phyloP scores from a whole-genome alignment of 2,113 vertebrate species.

The Chrysochloris asiatica region DNA sequence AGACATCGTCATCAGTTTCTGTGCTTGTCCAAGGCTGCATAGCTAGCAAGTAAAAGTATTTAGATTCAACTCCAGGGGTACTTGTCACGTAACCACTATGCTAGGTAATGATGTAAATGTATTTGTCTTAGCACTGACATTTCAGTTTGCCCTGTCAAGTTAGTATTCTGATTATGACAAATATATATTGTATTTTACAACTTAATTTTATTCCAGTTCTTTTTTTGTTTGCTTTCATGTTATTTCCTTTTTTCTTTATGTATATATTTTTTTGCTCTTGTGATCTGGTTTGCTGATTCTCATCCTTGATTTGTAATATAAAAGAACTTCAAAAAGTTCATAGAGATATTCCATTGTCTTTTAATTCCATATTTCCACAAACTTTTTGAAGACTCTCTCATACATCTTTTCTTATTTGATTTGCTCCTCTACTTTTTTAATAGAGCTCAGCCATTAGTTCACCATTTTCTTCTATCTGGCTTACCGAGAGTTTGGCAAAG shows the following conservation, averaged over 20 bases:
- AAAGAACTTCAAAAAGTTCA: no score
- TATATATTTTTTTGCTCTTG: neutral
- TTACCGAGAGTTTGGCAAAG: neutral
- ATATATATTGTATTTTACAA: neutral
- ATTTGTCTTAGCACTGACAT: neutral
- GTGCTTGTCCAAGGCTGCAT: neutral
- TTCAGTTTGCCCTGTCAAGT: neutral
- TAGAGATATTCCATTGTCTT: no score
- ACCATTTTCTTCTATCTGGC: neutral
- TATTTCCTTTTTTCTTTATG: slow-evolving; percentile 8
- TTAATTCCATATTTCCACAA: no score
- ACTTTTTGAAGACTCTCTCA: no score
- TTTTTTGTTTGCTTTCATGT: neutral
- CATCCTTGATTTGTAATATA: neutral
- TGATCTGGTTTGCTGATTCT: neutral
- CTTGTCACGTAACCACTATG: neutral
- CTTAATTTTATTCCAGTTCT: neutral
- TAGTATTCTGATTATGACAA: neutral
- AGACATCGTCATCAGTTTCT: neutral
- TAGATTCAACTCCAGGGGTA: neutral
- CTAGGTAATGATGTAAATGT: neutral
- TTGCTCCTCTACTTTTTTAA: slow-evolving; percentile 12
- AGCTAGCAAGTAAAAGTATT: neutral
- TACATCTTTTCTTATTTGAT: neutral
- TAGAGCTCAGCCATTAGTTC: neutral